Conservation (phyloP, 2,888 invertebrate species). For the Cryptosula pallasiana region DNA sequence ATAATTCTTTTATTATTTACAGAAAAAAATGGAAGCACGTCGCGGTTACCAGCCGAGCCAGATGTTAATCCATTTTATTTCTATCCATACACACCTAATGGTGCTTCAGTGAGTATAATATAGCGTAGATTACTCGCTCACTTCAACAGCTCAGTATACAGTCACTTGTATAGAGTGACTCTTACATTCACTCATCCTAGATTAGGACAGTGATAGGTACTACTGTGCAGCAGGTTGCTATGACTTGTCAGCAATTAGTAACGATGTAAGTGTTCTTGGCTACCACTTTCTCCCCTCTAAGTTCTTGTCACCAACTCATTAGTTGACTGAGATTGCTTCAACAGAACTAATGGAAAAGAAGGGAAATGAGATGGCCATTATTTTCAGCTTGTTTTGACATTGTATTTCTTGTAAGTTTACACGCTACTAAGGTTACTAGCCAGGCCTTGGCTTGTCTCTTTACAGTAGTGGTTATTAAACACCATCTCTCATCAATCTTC, state of each 20-base stretch:
- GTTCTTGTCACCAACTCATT: neutral
- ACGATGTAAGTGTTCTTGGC: no score
- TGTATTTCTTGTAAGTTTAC: neutral
- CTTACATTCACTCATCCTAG: neutral
- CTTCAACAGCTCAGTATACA: neutral
- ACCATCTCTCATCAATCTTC: neutral
- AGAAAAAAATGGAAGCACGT: constrained; percentile 12
- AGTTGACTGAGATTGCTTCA: neutral
- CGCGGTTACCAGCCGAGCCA: constrained; percentile 2
- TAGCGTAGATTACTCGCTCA: neutral
- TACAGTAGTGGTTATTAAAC: neutral
- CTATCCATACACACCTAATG: constrained; percentile 22
- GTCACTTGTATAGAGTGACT: neutral
- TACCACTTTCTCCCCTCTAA: no score
- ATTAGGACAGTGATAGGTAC: neutral
- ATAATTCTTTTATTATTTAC: constrained; percentile 10
- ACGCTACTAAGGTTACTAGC: neutral
- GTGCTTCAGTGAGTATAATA: constrained; percentile 21
- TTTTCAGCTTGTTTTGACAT: constrained; percentile 7
- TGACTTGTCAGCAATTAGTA: no score
- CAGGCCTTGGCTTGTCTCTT: neutral
- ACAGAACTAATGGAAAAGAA: neutral
- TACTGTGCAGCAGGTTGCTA: neutral
- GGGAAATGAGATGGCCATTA: neutral
- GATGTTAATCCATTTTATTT: constrained; percentile 20